Percentiles rank a stretch among this genome's conserved stretches.
phyloP scores from a whole-genome alignment of 2,888 invertebrate species.

The Temnothorax unifasciatus region DNA sequence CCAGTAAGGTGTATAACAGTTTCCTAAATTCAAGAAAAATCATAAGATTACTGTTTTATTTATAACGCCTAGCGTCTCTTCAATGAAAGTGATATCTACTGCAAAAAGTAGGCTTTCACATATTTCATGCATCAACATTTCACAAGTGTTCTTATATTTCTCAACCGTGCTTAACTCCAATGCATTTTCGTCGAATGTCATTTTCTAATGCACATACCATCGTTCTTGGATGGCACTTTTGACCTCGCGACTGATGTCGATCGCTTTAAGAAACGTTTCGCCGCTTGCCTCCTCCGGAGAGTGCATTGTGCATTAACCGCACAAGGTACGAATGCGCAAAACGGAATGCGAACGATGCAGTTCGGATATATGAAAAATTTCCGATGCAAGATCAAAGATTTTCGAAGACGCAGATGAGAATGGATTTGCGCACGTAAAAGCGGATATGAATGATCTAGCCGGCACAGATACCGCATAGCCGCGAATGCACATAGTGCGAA shows the following conservation, averaged over 20 bases:
- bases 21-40: background rate
- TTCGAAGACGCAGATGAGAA: constrained; percentile 33
- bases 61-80: background rate
- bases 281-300: constrained; percentile 53
- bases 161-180: constrained; percentile 19
- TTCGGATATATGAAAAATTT: constrained; percentile 63
- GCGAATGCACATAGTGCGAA: background rate
- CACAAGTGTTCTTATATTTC: constrained; percentile 14
- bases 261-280: constrained; percentile 54
- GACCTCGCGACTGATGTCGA: constrained; percentile 50
- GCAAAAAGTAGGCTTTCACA: background rate
- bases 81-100: background rate
- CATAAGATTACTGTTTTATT: background rate
- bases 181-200: constrained; percentile 25
- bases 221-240: constrained; percentile 41
- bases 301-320: constrained; percentile 69
- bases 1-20: background rate
- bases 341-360: constrained; percentile 46
- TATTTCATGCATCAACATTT: constrained; percentile 17
- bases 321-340: constrained; percentile 23
- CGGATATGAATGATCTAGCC: background rate
- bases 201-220: constrained; percentile 21
- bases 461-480: background rate
- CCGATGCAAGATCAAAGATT: constrained; percentile 67
- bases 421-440: constrained; percentile 34